phyloP scores from a whole-genome alignment of 2,797 vertebrate genomes.

The Malacoctenus gilli region DNA sequence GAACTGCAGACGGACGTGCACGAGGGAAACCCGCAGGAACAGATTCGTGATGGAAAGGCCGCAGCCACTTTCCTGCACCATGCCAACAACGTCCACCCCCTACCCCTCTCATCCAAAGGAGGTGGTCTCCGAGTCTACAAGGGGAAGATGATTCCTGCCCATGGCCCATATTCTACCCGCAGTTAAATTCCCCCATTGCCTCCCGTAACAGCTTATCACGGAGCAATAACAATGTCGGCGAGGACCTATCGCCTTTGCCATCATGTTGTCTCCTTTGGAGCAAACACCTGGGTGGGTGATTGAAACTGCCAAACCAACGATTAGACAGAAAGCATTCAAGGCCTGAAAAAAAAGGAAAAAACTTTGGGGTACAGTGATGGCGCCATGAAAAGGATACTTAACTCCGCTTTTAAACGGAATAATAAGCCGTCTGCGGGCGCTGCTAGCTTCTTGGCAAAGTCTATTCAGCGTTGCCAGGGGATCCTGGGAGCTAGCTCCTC shows the following conservation, averaged over 20 bases:
- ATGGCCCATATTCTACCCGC: constrained; percentile 62
- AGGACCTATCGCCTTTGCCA: constrained; percentile 63
- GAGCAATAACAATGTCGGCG: constrained; percentile 70
- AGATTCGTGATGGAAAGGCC: constrained; percentile 35
- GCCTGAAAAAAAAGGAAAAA: too few relatives aligned
- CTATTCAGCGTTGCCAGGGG: constrained; percentile 54
- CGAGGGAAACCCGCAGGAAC: constrained; percentile 27
- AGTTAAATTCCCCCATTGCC: constrained; percentile 62
- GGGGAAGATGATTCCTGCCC: constrained; percentile 69
- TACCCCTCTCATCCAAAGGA: constrained; percentile 37
- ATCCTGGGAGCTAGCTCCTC: constrained; percentile 57
- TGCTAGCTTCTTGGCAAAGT: constrained; percentile 27
- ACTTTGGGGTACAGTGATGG: constrained; percentile 2
- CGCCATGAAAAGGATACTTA: constrained; percentile 48
- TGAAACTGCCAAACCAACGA: constrained; percentile 9
- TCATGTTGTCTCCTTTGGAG: constrained; percentile 27
- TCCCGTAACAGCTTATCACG: constrained; percentile 69
- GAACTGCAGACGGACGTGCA: constrained; percentile 5
- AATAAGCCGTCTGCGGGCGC: constrained; percentile 44
- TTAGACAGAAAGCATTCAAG: constrained; percentile 16
- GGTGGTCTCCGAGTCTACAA: constrained; percentile 61
- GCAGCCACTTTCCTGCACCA: constrained; percentile 32
- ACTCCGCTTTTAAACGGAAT: constrained; percentile 41
- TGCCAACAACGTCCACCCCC: too few relatives aligned
- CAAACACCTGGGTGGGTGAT: constrained; percentile 33